phyloP scores from a whole-genome alignment of 2,113 vertebrate genomes.

The Oncorhynchus masou region DNA sequence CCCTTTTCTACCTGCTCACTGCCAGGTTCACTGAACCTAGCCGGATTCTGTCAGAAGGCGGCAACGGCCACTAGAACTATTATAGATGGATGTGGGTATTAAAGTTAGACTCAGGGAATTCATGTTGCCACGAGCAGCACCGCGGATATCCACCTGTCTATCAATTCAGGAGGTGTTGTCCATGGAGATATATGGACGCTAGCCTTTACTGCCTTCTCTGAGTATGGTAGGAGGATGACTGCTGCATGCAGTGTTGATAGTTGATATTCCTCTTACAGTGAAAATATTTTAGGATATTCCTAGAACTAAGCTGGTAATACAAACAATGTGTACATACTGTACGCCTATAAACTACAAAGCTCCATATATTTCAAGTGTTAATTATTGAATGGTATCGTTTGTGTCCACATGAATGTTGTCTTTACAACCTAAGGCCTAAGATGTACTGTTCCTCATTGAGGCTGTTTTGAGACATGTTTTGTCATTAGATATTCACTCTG shows the following conservation, averaged over 20 bases:
- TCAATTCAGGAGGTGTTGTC: no score
- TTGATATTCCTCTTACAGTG: no score
- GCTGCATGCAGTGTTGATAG: no score
- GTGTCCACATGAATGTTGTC: not conserved
- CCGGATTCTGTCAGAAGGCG: conserved; percentile 89
- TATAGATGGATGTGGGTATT: not conserved
- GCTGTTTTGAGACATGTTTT: not conserved
- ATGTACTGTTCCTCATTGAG: not conserved
- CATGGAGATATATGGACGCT: not conserved
- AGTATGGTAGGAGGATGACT: not conserved
- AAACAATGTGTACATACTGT: no score
- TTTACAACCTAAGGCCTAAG: not conserved
- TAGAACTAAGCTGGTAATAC: no score
- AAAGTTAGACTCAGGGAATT: no score
- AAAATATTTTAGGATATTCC: no score
- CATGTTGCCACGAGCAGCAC: no score
- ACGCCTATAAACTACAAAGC: not conserved
- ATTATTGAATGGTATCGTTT: conserved; percentile 2
- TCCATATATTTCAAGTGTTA: conserved; percentile 8
- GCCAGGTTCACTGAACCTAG: conserved; percentile 94
- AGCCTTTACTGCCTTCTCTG: not conserved
- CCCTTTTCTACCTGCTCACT: conserved; percentile 92
- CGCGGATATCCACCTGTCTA: no score
- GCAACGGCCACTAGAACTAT: conserved; percentile 83
- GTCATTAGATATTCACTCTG: not conserved